Evolutionary conservation across 2,797 vertebrate genomes (phyloP).

Genomic region (Mus spretus): DNA sequence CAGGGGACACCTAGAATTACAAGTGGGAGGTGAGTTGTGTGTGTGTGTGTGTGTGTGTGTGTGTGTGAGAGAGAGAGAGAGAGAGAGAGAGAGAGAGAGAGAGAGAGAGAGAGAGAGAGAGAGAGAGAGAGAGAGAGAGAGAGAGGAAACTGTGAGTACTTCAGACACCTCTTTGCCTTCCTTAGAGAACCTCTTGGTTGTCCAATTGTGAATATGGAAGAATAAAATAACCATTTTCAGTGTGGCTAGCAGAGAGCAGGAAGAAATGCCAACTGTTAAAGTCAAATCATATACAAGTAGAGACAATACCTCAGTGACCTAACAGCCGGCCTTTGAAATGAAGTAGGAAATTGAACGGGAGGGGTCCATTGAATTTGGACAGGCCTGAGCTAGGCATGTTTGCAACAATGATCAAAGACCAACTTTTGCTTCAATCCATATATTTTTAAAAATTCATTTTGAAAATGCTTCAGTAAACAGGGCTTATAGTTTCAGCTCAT

Average conservation of each 20-base stretch:
- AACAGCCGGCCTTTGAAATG: conserved; percentile 7
- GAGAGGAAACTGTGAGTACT: too few relatives aligned
- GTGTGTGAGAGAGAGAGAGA: too few relatives aligned
- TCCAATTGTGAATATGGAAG: accelerated
- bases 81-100: too few relatives aligned
- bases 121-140: too few relatives aligned
- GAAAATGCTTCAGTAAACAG: conserved; percentile 40
- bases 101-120: too few relatives aligned
- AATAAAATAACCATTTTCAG: background rate
- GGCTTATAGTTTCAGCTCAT: conserved; percentile 9
- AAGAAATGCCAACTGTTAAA: background rate
- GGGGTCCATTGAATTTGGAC: background rate
- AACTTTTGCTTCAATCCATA: background rate
- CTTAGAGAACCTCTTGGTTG: background rate
- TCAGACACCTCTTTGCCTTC: background rate
- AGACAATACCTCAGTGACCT: background rate
- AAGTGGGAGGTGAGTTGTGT: background rate
- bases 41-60: too few relatives aligned
- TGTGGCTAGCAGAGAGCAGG: background rate
- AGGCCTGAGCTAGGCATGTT: background rate
- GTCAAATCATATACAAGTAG: background rate
- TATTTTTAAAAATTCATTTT: conserved; percentile 42
- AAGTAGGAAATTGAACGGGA: conserved; percentile 28
- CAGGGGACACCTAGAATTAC: background rate
- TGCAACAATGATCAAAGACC: conserved; percentile 67